phyloP scores from a whole-genome alignment of 2,113 vertebrate genomes.

The cat (Felis catus) region DNA sequence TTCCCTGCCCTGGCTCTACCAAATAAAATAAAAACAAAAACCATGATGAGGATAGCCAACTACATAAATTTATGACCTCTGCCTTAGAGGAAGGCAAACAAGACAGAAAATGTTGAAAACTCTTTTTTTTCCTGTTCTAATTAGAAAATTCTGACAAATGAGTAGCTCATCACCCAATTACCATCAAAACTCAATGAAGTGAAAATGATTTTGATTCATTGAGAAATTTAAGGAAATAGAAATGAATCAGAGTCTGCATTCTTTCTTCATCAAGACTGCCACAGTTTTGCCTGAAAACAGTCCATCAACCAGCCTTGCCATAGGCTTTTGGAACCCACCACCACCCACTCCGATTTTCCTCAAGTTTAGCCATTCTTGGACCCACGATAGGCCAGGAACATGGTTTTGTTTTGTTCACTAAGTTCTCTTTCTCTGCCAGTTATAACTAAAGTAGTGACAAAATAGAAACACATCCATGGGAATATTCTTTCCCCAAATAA shows the following conservation, averaged over 20 bases:
- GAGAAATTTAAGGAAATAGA: slow-evolving; percentile 51
- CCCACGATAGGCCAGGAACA: neutral
- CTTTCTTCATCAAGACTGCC: neutral
- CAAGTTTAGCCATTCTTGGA: neutral
- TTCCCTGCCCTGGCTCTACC: neutral
- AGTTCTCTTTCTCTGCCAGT: slow-evolving; percentile 15
- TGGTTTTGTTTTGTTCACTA: slow-evolving; percentile 39
- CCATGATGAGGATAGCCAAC: neutral
- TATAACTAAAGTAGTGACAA: slow-evolving; percentile 12
- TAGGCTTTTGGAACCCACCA: neutral
- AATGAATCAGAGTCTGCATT: slow-evolving; percentile 19
- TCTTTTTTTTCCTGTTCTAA: slow-evolving; percentile 47
- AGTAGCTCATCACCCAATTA: slow-evolving; percentile 52
- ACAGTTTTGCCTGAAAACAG: neutral
- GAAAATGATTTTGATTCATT: slow-evolving; percentile 66
- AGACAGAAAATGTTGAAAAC: slow-evolving; percentile 39
- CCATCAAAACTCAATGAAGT: slow-evolving; percentile 52
- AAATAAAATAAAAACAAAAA: neutral
- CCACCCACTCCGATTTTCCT: neutral
- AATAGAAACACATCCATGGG: neutral
- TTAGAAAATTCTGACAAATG: slow-evolving; percentile 63
- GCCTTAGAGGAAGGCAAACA: slow-evolving; percentile 40
- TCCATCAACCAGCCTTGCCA: neutral
- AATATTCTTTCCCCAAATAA: neutral
- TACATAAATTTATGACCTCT: slow-evolving; percentile 22